Conservation (phyloP, 2,888 invertebrate species). For the Rhingia campestris region DNA sequence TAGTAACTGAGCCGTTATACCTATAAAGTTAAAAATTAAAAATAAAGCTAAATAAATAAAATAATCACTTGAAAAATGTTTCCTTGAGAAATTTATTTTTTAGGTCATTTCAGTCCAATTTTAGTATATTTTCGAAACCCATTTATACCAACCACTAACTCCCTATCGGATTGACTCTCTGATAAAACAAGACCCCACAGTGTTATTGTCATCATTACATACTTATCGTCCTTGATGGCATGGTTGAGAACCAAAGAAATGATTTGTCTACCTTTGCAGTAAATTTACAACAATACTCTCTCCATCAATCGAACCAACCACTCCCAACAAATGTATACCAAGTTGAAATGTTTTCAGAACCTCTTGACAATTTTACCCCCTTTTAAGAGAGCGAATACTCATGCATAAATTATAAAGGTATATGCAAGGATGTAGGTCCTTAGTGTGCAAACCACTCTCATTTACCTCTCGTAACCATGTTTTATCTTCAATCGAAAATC, state of each 20-base stretch:
- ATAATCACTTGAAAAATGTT: too few relatives aligned
- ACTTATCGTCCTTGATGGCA: background rate
- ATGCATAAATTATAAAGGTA: constrained; percentile 6
- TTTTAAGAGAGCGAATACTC: constrained; percentile 5
- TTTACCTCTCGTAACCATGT: constrained; percentile 54
- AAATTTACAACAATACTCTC: constrained; percentile 23
- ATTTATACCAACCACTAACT: background rate
- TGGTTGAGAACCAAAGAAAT: constrained; percentile 25
- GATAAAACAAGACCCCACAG: background rate
- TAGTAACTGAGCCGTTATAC: too few relatives aligned
- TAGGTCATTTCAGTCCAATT: too few relatives aligned
- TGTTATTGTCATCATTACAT: background rate
- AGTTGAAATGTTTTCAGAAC: constrained; percentile 22
- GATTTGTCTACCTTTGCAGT: constrained; percentile 62
- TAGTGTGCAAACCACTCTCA: constrained; percentile 61
- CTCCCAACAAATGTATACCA: background rate
- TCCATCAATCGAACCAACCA: background rate
- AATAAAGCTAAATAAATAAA: too few relatives aligned
- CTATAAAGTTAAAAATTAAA: too few relatives aligned
- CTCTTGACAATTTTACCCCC: constrained; percentile 41
- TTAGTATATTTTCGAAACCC: too few relatives aligned
- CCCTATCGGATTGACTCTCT: background rate
- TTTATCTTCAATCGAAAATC: constrained; percentile 69
- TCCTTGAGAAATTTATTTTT: too few relatives aligned
- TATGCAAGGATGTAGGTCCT: constrained; percentile 30